phyloP scores from a whole-genome alignment of 2,888 invertebrate species.

The Petrolisthes cinctipes region DNA sequence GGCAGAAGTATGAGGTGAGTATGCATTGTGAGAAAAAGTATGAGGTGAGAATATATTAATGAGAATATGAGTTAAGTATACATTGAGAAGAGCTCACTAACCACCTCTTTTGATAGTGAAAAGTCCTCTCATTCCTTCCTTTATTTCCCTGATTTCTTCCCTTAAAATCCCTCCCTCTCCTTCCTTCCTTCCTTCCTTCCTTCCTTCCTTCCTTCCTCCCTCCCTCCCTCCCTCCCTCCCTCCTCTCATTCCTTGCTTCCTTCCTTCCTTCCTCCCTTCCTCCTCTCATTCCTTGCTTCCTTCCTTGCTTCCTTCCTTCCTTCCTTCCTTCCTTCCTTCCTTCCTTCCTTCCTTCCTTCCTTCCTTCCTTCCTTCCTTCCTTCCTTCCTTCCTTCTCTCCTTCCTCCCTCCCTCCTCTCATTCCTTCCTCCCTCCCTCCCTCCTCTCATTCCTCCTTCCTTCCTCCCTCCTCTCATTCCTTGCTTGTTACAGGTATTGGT shows the following conservation, averaged over 20 bases:
- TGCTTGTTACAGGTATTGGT: conserved; percentile 75
- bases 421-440: neutral
- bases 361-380: no score
- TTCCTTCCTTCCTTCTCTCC: neutral
- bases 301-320: no score
- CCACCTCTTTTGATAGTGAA: no score
- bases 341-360: no score
- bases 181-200: neutral
- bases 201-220: neutral
- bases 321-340: neutral
- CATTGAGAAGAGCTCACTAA: no score
- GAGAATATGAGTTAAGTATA: no score
- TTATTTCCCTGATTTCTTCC: no score
- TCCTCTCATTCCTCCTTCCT: no score
- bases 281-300: neutral
- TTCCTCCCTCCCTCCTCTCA: neutral
- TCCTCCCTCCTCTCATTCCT: neutral
- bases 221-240: neutral
- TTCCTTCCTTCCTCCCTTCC: neutral
- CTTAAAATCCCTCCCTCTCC: no score
- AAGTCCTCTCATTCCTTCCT: no score
- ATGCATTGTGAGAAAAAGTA: neutral
- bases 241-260: neutral
- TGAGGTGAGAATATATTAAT: neutral
- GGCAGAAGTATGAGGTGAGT: conserved; percentile 61